These are phyloP conservation scores for Phocides pigmalion DNA, from an alignment of 1,140 invertebrate species.

Conservation along the genomic window DNA sequence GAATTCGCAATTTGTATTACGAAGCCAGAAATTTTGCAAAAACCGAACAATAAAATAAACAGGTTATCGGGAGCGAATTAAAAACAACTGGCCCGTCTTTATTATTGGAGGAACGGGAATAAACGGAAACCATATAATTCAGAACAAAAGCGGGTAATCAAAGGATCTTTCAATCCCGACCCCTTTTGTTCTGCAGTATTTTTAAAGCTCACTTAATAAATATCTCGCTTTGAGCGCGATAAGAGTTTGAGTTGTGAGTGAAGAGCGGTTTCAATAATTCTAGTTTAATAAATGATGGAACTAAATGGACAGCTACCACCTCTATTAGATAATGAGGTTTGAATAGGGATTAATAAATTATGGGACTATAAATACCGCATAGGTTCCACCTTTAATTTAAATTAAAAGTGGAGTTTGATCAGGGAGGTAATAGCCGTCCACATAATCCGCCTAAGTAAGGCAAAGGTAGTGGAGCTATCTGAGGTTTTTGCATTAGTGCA, in stretches of 20 bases:
- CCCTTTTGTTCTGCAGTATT: constrained; percentile 38
- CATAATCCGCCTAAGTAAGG: too few relatives aligned
- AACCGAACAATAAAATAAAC: not conserved
- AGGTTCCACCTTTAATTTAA: too few relatives aligned
- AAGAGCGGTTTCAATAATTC: constrained; percentile 3
- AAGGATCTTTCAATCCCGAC: constrained; percentile 44
- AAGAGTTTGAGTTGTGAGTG: constrained; percentile 9
- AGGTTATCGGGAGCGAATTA: constrained; percentile 5
- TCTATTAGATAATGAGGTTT: too few relatives aligned
- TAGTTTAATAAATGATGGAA: too few relatives aligned
- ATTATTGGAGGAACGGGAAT: constrained; percentile 9
- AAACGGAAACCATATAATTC: constrained; percentile 25
- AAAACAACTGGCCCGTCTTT: not conserved
- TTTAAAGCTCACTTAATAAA: constrained; percentile 43
- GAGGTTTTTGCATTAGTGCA: too few relatives aligned
- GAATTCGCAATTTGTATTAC: not conserved
- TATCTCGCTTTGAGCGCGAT: constrained; percentile 26
- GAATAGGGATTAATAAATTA: too few relatives aligned
- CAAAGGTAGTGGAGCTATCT: too few relatives aligned
- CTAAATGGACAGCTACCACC: too few relatives aligned
- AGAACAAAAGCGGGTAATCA: constrained; percentile 39
- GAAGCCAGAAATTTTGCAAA: not conserved
- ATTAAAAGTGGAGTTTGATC: too few relatives aligned
- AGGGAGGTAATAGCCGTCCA: too few relatives aligned
- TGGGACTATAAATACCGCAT: too few relatives aligned